Conservation (phyloP, 2,797 vertebrate genomes). For the Kryptopterus vitreolus region DNA sequence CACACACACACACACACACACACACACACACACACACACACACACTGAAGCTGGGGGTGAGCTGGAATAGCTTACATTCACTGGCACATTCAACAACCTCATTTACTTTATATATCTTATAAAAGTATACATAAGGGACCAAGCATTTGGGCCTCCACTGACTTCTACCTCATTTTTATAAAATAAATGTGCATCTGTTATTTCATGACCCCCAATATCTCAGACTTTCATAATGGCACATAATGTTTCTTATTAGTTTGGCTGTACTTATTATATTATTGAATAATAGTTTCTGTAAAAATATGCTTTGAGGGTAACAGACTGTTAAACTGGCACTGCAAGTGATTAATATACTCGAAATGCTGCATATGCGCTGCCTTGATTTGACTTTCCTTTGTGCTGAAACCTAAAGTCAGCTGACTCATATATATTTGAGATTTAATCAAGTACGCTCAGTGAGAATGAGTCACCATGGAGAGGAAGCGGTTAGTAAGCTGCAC, state of each 20-base stretch:
- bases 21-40: neutral
- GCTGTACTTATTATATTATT: neutral
- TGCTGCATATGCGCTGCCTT: neutral
- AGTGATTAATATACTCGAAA: neutral
- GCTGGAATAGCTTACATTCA: neutral
- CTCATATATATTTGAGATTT: neutral
- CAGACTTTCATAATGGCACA: no score
- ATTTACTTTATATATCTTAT: no score
- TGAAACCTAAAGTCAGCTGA: neutral
- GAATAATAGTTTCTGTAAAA: neutral
- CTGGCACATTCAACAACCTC: neutral
- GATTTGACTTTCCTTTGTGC: neutral
- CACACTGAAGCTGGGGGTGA: no score
- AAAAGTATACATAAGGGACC: neutral
- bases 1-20: neutral
- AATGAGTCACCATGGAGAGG: conserved; percentile 14
- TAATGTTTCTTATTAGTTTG: neutral
- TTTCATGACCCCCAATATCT: neutral
- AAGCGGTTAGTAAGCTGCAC: conserved; percentile 26
- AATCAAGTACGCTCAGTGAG: conserved; percentile 13
- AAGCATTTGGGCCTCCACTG: neutral
- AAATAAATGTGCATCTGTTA: neutral
- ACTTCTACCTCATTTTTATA: neutral
- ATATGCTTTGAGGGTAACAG: neutral
- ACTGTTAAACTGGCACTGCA: neutral